Conservation (phyloP, 2,888 invertebrate genomes). For the Axea sp. region DNA sequence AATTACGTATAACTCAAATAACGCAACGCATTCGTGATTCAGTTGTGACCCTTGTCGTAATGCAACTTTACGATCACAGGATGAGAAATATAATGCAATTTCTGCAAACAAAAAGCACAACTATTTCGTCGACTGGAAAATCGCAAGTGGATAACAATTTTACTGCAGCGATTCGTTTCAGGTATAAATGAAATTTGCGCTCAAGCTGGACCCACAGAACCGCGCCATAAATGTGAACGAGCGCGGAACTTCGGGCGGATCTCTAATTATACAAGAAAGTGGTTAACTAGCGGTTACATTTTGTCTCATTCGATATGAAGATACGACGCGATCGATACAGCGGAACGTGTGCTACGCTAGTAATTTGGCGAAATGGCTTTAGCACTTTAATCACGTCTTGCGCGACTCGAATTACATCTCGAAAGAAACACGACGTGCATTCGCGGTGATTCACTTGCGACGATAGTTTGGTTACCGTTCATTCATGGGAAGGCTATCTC, state of each 20-base stretch:
- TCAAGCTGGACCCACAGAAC: neutral
- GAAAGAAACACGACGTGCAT: constrained; percentile 49
- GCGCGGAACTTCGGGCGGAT: constrained; percentile 6
- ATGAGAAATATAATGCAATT: neutral
- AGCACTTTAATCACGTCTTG: constrained; percentile 48
- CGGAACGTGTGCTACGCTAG: constrained; percentile 32
- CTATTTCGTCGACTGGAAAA: neutral
- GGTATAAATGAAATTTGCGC: constrained; percentile 24
- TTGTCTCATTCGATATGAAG: constrained; percentile 58
- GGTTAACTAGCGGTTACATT: constrained; percentile 43
- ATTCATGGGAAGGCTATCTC: constrained; percentile 31
- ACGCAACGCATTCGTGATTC: constrained; percentile 1
- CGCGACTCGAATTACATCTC: constrained; percentile 37
- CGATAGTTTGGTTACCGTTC: constrained; percentile 28
- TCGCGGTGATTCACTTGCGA: constrained; percentile 36
- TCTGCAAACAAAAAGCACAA: neutral
- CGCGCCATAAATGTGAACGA: constrained; percentile 23
- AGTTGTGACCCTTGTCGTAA: constrained; percentile 6
- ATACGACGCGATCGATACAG: constrained; percentile 52
- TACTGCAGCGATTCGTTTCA: constrained; percentile 1
- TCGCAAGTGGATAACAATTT: constrained; percentile 30
- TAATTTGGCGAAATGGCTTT: constrained; percentile 46
- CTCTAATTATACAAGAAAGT: constrained; percentile 46
- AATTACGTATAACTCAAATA: constrained; percentile 3
- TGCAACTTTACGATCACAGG: constrained; percentile 1